Evolutionary conservation across 2,797 vertebrate species (phyloP), one percentile per base, ranked within the genome.

Genomic region (Coregonus suidteri): DNA sequence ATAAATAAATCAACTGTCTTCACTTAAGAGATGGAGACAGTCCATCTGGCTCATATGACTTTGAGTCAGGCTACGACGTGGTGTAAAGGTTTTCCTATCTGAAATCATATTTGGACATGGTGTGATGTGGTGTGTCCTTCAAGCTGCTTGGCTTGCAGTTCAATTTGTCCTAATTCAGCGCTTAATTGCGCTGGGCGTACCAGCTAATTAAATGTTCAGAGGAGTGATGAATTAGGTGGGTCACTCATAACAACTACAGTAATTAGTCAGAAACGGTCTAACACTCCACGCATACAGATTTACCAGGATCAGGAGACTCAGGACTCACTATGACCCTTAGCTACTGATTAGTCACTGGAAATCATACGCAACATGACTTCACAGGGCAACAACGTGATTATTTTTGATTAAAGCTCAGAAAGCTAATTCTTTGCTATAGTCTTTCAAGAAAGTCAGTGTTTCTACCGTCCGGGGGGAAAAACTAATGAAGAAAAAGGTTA

Each of bases 121-220:
- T 47, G 41, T 53, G 71, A 72, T 31, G 25, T 91, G 84, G 82
- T 82, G 54, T 87, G 86, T 90, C 88, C 91, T 92, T 85, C 90
- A 89, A 92, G 91, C 86, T 90, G 90, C 91, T 91, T 91, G 93
- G 83, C 87, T 84, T 90, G 90, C 85, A 89, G 88, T 94, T 95
- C 91, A 94, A 95, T 95, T 94, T 93, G 93, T 94, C 93, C 93
- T 94, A 94, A 95, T 95, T 94, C 92, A 87, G 85, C 92, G 89
- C 86, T 87, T 94, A 95, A 95, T 95, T 93, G 93, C 93, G 93
- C 94, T 90, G 91, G 89, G 90, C 90, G 90, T 89, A 85, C 90
- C 92, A 93, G 89, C 91, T 95, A 96, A 95, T 95, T 95, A 95
- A 95, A 93, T 94, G 94, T 93, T 95, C 93, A 94, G 92, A 94